phyloP scores from a whole-genome alignment of 2,113 vertebrate species.

The Nyctereutes procyonoides region DNA sequence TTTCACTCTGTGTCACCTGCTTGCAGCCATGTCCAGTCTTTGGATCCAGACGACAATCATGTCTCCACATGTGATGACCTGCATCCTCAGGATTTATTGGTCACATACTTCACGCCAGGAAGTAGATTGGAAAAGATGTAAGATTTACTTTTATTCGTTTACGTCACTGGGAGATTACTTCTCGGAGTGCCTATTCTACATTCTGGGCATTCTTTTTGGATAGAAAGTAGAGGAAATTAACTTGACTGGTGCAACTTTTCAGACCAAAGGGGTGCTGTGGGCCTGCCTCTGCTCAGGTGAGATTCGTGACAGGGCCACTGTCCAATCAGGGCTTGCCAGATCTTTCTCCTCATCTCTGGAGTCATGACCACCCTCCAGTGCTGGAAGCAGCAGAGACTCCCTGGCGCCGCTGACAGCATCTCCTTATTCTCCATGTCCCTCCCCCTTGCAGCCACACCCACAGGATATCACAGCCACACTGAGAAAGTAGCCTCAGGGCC shows the following conservation, averaged over 20 bases:
- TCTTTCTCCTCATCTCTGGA: neutral
- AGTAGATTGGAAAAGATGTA: neutral
- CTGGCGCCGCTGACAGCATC: neutral
- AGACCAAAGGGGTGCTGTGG: neutral
- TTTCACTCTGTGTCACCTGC: neutral
- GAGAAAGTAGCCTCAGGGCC: neutral
- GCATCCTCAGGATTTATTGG: neutral
- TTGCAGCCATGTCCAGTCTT: neutral
- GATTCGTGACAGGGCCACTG: neutral
- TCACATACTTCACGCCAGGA: neutral
- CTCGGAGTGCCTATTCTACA: too few relatives aligned
- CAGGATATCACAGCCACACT: neutral
- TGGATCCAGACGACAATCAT: neutral
- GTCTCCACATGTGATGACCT: neutral
- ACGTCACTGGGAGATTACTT: neutral
- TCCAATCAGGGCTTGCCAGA: neutral
- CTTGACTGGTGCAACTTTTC: neutral
- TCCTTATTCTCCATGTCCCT: neutral
- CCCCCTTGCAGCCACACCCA: too few relatives aligned
- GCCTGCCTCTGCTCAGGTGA: too few relatives aligned
- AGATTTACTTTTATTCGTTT: neutral
- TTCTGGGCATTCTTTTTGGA: neutral
- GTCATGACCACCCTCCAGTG: neutral
- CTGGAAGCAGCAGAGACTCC: neutral
- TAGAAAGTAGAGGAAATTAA: neutral